Conservation (phyloP, 2,888 invertebrate genomes). For the Agrochola lychnidis region DNA sequence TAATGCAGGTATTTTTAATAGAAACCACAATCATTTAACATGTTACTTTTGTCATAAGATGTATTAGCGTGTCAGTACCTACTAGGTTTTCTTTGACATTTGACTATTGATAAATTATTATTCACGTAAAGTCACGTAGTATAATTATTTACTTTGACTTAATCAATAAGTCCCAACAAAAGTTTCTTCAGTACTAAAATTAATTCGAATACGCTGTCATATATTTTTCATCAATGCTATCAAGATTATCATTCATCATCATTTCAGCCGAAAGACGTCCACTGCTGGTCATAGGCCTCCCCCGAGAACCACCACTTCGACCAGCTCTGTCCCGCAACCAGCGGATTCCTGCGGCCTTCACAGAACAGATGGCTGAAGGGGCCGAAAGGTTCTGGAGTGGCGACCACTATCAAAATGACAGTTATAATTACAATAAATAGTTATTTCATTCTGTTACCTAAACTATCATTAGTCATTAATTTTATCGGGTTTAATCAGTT, state of each 20-base stretch:
- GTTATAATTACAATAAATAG: slow-evolving; percentile 27
- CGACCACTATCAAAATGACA: slow-evolving; percentile 17
- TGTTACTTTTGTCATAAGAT: no score
- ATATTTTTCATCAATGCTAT: slow-evolving; percentile 22
- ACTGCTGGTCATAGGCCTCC: no score
- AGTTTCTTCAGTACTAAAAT: slow-evolving; percentile 1
- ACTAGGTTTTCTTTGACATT: not conserved
- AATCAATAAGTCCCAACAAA: not conserved
- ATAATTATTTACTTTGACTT: not conserved
- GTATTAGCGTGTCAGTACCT: not conserved
- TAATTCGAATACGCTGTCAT: slow-evolving; percentile 9
- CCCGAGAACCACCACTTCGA: no score
- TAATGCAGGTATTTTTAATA: no score
- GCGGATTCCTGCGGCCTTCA: no score
- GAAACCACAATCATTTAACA: no score
- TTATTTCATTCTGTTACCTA: slow-evolving; percentile 10
- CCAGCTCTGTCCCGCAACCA: no score
- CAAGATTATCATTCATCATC: not conserved
- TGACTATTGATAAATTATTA: not conserved
- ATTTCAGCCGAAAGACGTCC: no score
- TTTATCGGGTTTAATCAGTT: slow-evolving; percentile 9
- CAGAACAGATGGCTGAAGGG: no score
- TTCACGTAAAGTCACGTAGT: not conserved
- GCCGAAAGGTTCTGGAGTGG: no score
- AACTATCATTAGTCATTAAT: slow-evolving; percentile 23